Base-by-base conservation (phyloP, 2,113 vertebrate genomes). In the Mormyrus iriodes region DNA sequence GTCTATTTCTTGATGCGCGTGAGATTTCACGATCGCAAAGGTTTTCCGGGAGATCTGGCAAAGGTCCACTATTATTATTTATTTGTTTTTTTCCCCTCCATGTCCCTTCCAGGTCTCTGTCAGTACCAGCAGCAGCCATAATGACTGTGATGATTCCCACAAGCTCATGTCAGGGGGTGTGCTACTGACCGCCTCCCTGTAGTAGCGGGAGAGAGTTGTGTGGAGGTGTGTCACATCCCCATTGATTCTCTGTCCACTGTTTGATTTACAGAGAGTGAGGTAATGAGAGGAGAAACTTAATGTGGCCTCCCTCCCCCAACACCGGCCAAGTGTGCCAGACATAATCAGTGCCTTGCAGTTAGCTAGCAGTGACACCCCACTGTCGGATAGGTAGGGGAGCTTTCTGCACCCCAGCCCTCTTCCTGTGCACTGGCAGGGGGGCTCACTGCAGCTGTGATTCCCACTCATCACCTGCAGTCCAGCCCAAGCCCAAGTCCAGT, bases 371-470 rank as follows among this genome's bases (percentile, higher is more conserved):
- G 27, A 65, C 61, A 27, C n/a, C 27, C 27, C 61, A 13, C 27
- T 69, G 27, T 31, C 61, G 0, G 61, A 69, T n/a, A 27, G 61
- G 61, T 31, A 69, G n/a, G 61, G 3, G 61, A n/a, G n/a, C n/a
- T 31, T 31, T 69, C 58, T 6, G n/a, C n/a, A 27, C 58, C 58
- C n/a, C 58, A 65, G 58, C 10, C 58, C n/a, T 65, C 3, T 65
- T 65, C n/a, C 61, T 31, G 27, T 69, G 10, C 10, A 31, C 10
- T 97, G 96, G 91, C 91, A 90, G 88, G 96, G 95, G 27, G 86
- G 91, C 27, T 89, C 93, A 17, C 90, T 95, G 19, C 96, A 1
- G 1, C 69, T 19, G 69, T 76, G 35, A 76, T 8, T 76, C 31
- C 12, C 15, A 39, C 15, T 35, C 35, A 76, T 42, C 73, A 42